Evolutionary conservation across 2,797 vertebrate species (phyloP), one percentile per base, ranked within the genome.

Genomic region (Pseudochromis fuscus): DNA sequence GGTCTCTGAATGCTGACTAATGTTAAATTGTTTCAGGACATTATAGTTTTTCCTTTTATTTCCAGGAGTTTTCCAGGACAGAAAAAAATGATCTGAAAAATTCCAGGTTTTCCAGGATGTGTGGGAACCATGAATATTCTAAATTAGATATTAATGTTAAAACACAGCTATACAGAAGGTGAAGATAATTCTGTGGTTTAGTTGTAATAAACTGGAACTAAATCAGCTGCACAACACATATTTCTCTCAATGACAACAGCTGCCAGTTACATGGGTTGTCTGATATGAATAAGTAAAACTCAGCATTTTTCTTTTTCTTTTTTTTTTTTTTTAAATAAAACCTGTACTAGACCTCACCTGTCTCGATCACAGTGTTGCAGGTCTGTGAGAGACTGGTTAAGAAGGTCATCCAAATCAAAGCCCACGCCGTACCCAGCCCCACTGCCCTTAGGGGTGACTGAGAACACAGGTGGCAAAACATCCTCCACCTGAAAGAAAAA

Each of bases 341-440:
- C 3, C 45, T 35, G 58, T 33, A 4, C 37, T 21, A 30, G 48
- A 63, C 30, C 75, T 82, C 85, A 97, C 96, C 96, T 95, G 84
- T 97, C 96, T 63, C 95, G 88, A 77, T 96, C 97, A 21, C 92
- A 90, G 79, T 35, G 95, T 87, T 89, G 95, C 89, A 97, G 94
- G 74, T 98, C 96, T 5, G 93, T 94, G 3, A 98, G 93, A 31
- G 96, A 97, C 70, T 98, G 97, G 82, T 94, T 96, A 65, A 98
- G 93, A 68, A 98, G 97, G 77, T 98, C 97, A 62, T 98, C 96
- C 65, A 97, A 92, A 81, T 98, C 96, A 56, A 98, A 98, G 63
- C 97, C 97, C 40, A 98, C 96, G 0, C 97, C 97, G 0, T 98
- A 98, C 0, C 97, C 97, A 1, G 96, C 96, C 1, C 97, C 97